phyloP scores from a whole-genome alignment of 2,797 vertebrate genomes.

The Thamnophis elegans region DNA sequence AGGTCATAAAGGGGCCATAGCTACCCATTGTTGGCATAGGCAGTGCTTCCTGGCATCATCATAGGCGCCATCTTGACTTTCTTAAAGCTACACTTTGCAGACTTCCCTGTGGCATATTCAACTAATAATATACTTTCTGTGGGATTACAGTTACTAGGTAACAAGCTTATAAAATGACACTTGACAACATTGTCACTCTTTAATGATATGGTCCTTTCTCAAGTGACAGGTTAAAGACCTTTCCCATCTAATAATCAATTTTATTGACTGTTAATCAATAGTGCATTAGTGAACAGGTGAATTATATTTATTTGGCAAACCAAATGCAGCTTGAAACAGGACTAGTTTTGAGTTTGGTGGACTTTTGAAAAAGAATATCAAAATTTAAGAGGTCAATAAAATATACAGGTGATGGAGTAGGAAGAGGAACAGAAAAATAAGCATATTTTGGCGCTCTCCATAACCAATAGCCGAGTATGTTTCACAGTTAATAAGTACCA shows the following conservation, averaged over 20 bases:
- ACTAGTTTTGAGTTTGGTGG: neutral
- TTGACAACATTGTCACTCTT: neutral
- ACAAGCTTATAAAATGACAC: neutral
- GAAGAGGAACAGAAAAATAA: slow-evolving; percentile 39
- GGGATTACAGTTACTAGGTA: neutral
- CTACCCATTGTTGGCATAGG: neutral
- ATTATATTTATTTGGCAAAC: neutral
- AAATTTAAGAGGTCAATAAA: slow-evolving; percentile 21
- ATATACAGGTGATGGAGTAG: slow-evolving; percentile 21
- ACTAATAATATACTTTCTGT: neutral
- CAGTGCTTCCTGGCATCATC: neutral
- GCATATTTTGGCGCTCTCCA: slow-evolving; percentile 9
- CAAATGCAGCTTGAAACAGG: neutral
- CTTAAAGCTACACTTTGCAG: neutral
- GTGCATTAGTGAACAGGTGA: neutral
- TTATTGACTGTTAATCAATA: neutral
- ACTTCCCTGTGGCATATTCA: neutral
- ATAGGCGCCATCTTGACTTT: neutral
- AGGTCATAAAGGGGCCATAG: neutral
- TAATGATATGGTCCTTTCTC: neutral
- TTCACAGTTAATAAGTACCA: slow-evolving; percentile 40
- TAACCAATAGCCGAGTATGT: slow-evolving; percentile 14
- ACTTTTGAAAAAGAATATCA: neutral
- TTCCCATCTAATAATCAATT: neutral
- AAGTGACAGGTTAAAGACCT: neutral